These are phyloP conservation scores for Drosophila elegans DNA, from an alignment of 1,140 invertebrate species.

Conservation along the genomic window DNA sequence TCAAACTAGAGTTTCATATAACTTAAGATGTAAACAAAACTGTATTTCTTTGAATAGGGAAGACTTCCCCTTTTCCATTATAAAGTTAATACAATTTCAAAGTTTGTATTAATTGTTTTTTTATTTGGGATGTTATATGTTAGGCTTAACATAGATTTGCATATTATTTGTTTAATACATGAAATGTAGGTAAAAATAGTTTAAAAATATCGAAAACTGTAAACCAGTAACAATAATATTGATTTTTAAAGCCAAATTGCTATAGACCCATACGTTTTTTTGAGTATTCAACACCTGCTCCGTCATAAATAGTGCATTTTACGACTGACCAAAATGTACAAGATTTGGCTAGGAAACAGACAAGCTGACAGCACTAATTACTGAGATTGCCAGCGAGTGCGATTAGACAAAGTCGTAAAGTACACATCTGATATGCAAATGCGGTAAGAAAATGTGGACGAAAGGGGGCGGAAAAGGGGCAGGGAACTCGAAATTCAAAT, in stretches of 20 bases:
- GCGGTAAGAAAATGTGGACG: constrained; percentile 32
- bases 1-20: neutral
- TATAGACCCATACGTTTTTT: too few relatives aligned
- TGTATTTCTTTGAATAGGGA: neutral
- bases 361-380: constrained; percentile 20
- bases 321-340: neutral
- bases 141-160: too few relatives aligned
- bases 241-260: too few relatives aligned
- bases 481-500: constrained; percentile 22
- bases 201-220: too few relatives aligned
- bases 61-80: too few relatives aligned
- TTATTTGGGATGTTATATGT: too few relatives aligned
- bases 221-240: too few relatives aligned
- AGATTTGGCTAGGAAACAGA: constrained; percentile 3
- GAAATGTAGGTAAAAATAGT: too few relatives aligned
- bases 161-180: too few relatives aligned
- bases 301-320: neutral
- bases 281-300: neutral
- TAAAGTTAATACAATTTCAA: too few relatives aligned
- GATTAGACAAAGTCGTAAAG: constrained; percentile 54
- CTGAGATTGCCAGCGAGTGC: constrained; percentile 14
- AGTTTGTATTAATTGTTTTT: too few relatives aligned
- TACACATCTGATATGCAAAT: constrained; percentile 66
- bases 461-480: neutral
- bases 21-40: neutral